Percentiles rank a stretch among this genome's conserved stretches.
Evolutionary conservation across 2,113 vertebrate genomes (phyloP).

Genomic region (Asarcornis scutulata): DNA sequence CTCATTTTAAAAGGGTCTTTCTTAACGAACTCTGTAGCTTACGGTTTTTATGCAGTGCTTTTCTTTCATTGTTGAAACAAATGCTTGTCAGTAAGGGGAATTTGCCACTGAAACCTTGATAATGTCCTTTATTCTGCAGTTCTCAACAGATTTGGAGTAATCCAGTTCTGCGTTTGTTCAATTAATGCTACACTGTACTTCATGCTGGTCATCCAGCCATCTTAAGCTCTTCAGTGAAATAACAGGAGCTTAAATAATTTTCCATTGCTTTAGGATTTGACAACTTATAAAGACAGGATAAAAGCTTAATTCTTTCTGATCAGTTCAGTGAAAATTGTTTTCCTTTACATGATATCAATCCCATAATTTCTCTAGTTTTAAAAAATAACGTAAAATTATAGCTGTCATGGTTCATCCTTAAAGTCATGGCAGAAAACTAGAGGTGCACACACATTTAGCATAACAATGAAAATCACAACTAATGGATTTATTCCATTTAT

Average conservation of each 20-base stretch:
- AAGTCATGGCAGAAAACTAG: background rate
- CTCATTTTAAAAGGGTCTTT: slow-evolving; percentile 43
- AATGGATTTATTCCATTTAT: background rate
- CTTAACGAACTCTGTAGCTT: slow-evolving; percentile 63
- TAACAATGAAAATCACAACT: background rate
- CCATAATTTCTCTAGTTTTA: slow-evolving; percentile 48
- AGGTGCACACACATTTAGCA: background rate
- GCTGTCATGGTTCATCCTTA: slow-evolving; percentile 3
- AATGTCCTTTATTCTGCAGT: slow-evolving; percentile 65
- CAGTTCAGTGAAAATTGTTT: slow-evolving; percentile 54
- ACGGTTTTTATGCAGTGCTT: slow-evolving; percentile 1
- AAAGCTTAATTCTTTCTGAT: slow-evolving; percentile 61
- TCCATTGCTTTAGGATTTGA: slow-evolving; percentile 44
- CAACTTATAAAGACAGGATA: slow-evolving; percentile 15
- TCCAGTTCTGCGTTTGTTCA: slow-evolving; percentile 71
- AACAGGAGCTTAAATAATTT: slow-evolving; percentile 67
- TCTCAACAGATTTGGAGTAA: slow-evolving; percentile 64
- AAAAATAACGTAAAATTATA: slow-evolving; percentile 50
- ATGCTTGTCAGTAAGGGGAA: slow-evolving; percentile 38
- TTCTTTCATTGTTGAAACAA: slow-evolving; percentile 49
- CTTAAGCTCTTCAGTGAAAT: slow-evolving; percentile 67
- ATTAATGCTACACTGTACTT: slow-evolving; percentile 60
- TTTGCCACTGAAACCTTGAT: slow-evolving; percentile 57
- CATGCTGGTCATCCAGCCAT: slow-evolving; percentile 51
- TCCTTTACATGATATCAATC: slow-evolving; percentile 58